Conservation (phyloP, 1,140 invertebrate species). For the Asbolus verrucosus region DNA sequence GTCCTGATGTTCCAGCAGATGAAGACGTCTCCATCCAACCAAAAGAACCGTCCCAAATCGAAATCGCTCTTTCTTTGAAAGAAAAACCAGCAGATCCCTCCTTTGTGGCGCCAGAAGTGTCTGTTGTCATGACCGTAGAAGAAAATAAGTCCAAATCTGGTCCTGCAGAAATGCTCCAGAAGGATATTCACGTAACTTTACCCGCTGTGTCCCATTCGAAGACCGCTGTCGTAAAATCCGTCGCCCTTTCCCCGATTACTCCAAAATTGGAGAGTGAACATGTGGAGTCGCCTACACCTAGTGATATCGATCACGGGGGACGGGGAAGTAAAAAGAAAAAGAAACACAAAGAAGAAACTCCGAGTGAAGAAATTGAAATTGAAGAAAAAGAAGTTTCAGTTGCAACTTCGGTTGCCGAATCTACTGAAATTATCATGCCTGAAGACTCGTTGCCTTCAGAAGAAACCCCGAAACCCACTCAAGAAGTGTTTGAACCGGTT, state of each 20-base stretch:
- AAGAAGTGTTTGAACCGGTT: slow-evolving; percentile 66
- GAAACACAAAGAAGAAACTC: slow-evolving; percentile 63
- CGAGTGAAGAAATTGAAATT: slow-evolving; percentile 49
- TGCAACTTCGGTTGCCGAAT: slow-evolving; percentile 72
- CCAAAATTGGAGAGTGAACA: slow-evolving; percentile 61
- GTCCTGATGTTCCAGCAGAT: slow-evolving; percentile 11
- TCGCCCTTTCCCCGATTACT: slow-evolving; percentile 47
- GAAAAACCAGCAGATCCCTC: slow-evolving; percentile 58
- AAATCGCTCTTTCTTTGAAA: slow-evolving; percentile 57
- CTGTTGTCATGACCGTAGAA: slow-evolving; percentile 58
- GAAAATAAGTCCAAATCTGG: slow-evolving; percentile 37
- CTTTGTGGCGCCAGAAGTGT: slow-evolving; percentile 56
- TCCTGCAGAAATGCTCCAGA: slow-evolving; percentile 52
- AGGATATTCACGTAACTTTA: slow-evolving; percentile 59
- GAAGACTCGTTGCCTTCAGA: slow-evolving; percentile 65
- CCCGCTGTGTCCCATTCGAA: slow-evolving; percentile 48
- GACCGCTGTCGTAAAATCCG: slow-evolving; percentile 8
- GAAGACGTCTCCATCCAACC: slow-evolving; percentile 7
- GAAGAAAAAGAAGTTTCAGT: slow-evolving; percentile 62
- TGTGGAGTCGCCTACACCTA: slow-evolving; percentile 62
- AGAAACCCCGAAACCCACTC: slow-evolving; percentile 69
- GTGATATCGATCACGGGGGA: slow-evolving; percentile 64
- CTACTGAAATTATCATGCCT: slow-evolving; percentile 70
- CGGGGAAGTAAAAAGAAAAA: slow-evolving; percentile 68
- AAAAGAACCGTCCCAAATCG: slow-evolving; percentile 46